phyloP scores from a whole-genome alignment of 1,140 invertebrate genomes.

The Conus ventricosus region DNA sequence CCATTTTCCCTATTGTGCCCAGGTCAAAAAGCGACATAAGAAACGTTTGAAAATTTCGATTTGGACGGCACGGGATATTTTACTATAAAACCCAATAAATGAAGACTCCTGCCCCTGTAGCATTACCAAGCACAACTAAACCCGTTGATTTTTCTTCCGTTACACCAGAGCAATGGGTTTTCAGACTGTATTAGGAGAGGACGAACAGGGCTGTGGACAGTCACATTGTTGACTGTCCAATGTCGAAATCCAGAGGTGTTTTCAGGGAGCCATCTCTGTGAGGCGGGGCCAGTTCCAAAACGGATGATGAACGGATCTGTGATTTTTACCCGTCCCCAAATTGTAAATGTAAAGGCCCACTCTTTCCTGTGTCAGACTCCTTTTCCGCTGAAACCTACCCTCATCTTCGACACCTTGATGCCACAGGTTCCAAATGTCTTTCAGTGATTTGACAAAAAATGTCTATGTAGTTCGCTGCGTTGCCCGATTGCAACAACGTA shows the following conservation, averaged over 20 bases:
- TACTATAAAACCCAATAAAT: too few species aligned
- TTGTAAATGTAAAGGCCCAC: too few species aligned
- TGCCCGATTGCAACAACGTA: not conserved
- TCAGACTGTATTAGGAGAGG: not conserved
- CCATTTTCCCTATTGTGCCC: not conserved
- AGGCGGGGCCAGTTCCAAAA: not conserved
- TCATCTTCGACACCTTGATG: not conserved
- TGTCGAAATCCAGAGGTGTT: not conserved
- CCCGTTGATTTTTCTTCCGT: too few species aligned
- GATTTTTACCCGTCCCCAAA: too few species aligned
- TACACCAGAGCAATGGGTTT: not conserved
- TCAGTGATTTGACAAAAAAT: not conserved
- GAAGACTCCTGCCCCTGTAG: too few species aligned
- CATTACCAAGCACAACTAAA: too few species aligned
- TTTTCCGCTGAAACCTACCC: not conserved
- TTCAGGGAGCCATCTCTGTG: not conserved
- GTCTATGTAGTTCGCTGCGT: not conserved
- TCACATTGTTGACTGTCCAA: not conserved
- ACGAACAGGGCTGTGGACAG: not conserved
- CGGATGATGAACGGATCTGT: too few species aligned
- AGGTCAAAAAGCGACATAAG: too few species aligned
- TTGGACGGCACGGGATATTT: too few species aligned
- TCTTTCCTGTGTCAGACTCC: not conserved
- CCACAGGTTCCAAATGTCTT: not conserved
- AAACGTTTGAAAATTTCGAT: too few species aligned